Evolutionary conservation across 2,797 vertebrate genomes (phyloP).

Genomic region (Nyctibius grandis): DNA sequence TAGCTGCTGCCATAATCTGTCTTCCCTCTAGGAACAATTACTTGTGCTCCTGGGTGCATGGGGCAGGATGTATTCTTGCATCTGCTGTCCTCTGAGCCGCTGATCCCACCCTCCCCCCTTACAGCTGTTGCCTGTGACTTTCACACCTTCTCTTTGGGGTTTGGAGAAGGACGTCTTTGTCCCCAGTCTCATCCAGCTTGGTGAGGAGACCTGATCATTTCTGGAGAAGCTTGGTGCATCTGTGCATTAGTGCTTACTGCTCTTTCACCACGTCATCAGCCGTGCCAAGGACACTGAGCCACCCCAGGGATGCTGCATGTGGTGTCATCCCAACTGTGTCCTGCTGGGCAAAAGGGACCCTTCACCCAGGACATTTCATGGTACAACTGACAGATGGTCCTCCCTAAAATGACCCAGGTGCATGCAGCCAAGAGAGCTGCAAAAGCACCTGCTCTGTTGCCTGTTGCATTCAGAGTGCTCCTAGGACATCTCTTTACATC

Average conservation of each 20-base stretch:
- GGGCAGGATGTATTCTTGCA: background rate
- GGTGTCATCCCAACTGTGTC: background rate
- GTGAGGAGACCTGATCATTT: background rate
- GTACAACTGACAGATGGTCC: background rate
- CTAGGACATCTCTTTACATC: background rate
- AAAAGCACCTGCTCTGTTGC: background rate
- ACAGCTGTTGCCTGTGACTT: background rate
- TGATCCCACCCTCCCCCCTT: background rate
- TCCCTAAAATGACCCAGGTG: background rate
- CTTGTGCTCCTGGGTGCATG: background rate
- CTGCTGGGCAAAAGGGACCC: background rate
- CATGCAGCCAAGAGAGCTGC: background rate
- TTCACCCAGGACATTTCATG: background rate
- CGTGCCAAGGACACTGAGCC: background rate
- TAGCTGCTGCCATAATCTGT: background rate
- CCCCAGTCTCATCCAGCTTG: background rate
- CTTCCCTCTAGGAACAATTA: background rate
- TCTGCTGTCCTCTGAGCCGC: background rate
- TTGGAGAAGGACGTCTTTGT: background rate
- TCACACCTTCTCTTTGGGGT: background rate
- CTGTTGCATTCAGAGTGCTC: background rate
- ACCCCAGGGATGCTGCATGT: background rate
- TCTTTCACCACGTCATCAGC: background rate
- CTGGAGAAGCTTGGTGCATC: background rate
- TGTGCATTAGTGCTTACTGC: background rate